These are phyloP conservation scores for Actinostola sp. DNA, from an alignment of 92 coral and sea anemone genomes.

Conservation along the genomic window DNA sequence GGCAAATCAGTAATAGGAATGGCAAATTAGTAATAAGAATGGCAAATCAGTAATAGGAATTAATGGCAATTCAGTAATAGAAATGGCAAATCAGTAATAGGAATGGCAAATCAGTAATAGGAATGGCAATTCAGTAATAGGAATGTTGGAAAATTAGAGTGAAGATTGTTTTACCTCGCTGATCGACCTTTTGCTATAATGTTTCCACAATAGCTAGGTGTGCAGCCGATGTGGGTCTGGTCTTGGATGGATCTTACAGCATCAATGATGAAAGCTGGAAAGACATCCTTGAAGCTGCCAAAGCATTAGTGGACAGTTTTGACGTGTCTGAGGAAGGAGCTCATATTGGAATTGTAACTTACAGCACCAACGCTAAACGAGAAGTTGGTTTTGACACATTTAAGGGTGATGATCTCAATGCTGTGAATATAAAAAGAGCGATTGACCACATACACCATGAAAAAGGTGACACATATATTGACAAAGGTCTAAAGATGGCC, in stretches of 20 bases:
- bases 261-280: conserved; percentile 2
- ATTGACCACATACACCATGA: not conserved
- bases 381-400: not conserved
- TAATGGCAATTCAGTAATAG: too few species aligned
- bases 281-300: not conserved
- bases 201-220: too few species aligned
- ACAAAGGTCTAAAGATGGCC: conserved; percentile 9
- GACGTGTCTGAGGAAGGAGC: conserved; percentile 22
- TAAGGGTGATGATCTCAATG: not conserved
- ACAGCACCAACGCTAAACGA: conserved; percentile 12
- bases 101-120: too few species aligned
- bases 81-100: too few species aligned
- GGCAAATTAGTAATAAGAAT: too few species aligned
- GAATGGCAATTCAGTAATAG: too few species aligned
- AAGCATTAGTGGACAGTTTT: conserved; percentile 3
- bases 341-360: conserved; percentile 12
- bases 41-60: too few species aligned
- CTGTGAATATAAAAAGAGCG: conserved; percentile 6
- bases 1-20: too few species aligned
- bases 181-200: too few species aligned
- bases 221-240: conserved; percentile 17
- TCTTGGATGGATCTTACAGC: conserved; percentile 17
- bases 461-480: not conserved
- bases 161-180: too few species aligned
- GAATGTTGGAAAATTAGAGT: too few species aligned